A percentile compares a stretch with the other conserved stretches of the same genome.
Conservation (phyloP, 1,140 invertebrate genomes). For the Zaprionus tsacasi region DNA sequence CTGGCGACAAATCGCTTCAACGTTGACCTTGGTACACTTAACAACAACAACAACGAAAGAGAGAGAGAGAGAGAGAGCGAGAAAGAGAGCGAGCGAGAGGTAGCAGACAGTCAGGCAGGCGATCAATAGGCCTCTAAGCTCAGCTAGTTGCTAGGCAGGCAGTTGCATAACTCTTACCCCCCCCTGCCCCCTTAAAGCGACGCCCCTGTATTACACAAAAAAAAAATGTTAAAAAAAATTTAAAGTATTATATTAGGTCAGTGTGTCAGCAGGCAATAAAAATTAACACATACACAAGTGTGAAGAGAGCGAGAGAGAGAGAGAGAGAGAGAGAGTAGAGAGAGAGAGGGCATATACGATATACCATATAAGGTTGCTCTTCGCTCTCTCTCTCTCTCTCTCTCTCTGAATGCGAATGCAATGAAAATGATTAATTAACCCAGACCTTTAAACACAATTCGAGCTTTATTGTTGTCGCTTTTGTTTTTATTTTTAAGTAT, state of each 20-base stretch:
- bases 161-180: constrained; percentile 10
- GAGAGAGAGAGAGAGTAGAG: not conserved
- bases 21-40: constrained; percentile 76
- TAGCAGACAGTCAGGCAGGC: not conserved
- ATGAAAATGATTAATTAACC: constrained; percentile 79
- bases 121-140: constrained; percentile 33
- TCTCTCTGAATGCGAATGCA: constrained; percentile 22
- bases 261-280: constrained; percentile 72
- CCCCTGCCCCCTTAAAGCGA: not conserved
- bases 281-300: constrained; percentile 46
- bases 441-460: constrained; percentile 68
- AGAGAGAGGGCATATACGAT: not conserved
- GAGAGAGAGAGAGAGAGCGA: too few relatives aligned
- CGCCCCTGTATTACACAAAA: constrained; percentile 13
- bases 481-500: not conserved
- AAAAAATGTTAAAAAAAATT: constrained; percentile 33
- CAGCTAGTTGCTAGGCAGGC: constrained; percentile 17
- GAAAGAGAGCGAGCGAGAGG: too few relatives aligned
- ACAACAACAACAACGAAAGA: constrained; percentile 34
- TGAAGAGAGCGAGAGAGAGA: not conserved
- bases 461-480: constrained; percentile 28
- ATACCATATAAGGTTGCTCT: constrained; percentile 5
- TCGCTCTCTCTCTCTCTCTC: not conserved
- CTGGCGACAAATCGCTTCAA: constrained; percentile 34
- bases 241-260: constrained; percentile 74